These are phyloP conservation scores for Balanococcus diminutus DNA, from an alignment of 2,888 invertebrate species.

Conservation along the genomic window DNA sequence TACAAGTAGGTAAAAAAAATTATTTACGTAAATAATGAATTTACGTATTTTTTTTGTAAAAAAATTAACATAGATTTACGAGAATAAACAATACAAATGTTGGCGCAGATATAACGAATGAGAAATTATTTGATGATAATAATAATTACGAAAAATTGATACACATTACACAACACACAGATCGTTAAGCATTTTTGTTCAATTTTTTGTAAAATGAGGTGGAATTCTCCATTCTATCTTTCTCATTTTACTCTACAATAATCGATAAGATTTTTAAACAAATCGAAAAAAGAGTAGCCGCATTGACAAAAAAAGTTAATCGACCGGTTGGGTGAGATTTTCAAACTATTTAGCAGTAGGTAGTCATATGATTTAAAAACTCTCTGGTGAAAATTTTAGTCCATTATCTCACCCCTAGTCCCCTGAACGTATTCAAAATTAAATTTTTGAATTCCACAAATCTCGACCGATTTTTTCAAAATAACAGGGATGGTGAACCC, in stretches of 20 bases:
- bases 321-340: too few species aligned
- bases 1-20: constrained; percentile 4
- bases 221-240: not conserved
- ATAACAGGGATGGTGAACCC: too few species aligned
- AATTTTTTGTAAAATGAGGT: not conserved
- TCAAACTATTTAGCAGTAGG: too few species aligned
- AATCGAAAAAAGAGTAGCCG: too few species aligned
- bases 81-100: not conserved
- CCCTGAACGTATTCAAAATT: too few species aligned
- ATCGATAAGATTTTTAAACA: not conserved
- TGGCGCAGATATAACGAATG: not conserved
- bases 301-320: too few species aligned
- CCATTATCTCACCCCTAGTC: too few species aligned
- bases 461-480: too few species aligned
- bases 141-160: not conserved
- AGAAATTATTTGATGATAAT: not conserved
- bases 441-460: too few species aligned
- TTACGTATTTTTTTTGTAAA: not conserved
- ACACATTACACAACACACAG: not conserved
- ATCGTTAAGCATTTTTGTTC: not conserved
- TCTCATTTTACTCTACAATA: not conserved
- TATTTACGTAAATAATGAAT: not conserved
- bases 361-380: too few species aligned
- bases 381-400: too few species aligned
- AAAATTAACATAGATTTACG: constrained; percentile 8